These are phyloP conservation scores for Lepus europaeus DNA, from an alignment of 2,113 vertebrate genomes.

Conservation along the genomic window DNA sequence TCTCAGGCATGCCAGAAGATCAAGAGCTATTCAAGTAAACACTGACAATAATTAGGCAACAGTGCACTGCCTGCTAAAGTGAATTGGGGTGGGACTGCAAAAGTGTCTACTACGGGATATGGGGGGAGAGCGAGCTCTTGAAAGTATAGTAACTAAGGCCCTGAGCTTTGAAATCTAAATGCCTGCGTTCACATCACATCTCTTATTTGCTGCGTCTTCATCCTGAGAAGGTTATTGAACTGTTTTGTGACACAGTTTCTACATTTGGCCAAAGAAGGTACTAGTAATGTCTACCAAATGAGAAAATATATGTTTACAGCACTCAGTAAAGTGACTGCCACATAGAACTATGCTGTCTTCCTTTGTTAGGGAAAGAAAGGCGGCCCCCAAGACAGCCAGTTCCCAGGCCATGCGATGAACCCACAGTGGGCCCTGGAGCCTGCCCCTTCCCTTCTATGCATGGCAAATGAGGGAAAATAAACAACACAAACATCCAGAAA, in stretches of 20 bases:
- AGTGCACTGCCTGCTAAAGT: not conserved
- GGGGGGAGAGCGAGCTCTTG: too few relatives aligned
- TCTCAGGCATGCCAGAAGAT: not conserved
- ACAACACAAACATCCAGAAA: slow-evolving; percentile 47
- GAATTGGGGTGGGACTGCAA: not conserved
- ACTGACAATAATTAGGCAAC: not conserved
- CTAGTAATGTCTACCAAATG: not conserved
- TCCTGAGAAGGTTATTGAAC: not conserved
- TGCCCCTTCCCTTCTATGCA: not conserved
- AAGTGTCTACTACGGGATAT: not conserved
- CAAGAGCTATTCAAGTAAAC: too few relatives aligned
- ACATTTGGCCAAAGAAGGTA: not conserved
- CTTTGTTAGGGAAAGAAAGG: not conserved
- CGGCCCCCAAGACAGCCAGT: not conserved
- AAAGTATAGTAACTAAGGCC: not conserved
- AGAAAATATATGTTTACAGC: not conserved
- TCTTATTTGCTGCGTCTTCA: not conserved
- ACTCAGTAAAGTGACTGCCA: not conserved
- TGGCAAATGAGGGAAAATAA: not conserved
- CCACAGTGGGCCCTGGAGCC: not conserved
- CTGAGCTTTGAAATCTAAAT: not conserved
- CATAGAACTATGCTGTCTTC: not conserved
- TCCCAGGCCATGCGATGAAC: slow-evolving; percentile 58
- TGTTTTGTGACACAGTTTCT: not conserved
- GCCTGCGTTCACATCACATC: not conserved